Base-by-base conservation (phyloP, 2,888 invertebrate species). In the Bruchidius siliquastri region DNA sequence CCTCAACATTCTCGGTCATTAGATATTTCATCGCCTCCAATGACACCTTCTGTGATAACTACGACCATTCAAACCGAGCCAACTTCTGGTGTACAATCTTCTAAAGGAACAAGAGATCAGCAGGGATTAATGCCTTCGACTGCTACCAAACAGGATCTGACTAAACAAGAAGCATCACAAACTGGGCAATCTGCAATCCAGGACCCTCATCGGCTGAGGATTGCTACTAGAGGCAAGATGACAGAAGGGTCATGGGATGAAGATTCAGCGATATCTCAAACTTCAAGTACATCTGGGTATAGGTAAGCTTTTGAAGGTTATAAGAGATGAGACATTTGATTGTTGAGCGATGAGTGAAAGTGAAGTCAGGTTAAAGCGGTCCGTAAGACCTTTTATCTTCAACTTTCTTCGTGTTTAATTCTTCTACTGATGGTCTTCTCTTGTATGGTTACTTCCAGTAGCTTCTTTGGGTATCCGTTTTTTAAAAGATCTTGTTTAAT, bases 281-380 rank as follows among this genome's bases (percentile, higher is more conserved):
- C 94, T 0, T 95, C 95, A 0, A 95, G 95, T 79, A 96, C 95
- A 21, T 96, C 95, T 0, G 96, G 95, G 76, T 95, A 95, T 86
- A 88, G 80, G 79, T 80, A 73, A 76, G 74, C 71, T 49, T 69
- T 26, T 8, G 26, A 26, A 22, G 2, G 20, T 13, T 70, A 10
- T 21, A 6, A 21, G 4, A 13, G 20, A 21, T 68, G 68, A 21
- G 21, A n/a, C n/a, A n/a, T n/a, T n/a, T n/a, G n/a, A n/a, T n/a
- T n/a, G n/a, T n/a, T n/a, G n/a, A n/a, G n/a, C n/a, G n/a, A n/a
- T n/a, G n/a, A n/a, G n/a, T n/a, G n/a, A n/a, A n/a, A n/a, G n/a
- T n/a, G n/a, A n/a, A n/a, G n/a, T n/a, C n/a, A n/a, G n/a, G n/a
- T n/a, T n/a, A n/a, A n/a, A n/a, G n/a, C n/a, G n/a, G n/a, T n/a